Base-by-base conservation (phyloP, 1,140 invertebrate species). In the Amphibalanus amphitrite region DNA sequence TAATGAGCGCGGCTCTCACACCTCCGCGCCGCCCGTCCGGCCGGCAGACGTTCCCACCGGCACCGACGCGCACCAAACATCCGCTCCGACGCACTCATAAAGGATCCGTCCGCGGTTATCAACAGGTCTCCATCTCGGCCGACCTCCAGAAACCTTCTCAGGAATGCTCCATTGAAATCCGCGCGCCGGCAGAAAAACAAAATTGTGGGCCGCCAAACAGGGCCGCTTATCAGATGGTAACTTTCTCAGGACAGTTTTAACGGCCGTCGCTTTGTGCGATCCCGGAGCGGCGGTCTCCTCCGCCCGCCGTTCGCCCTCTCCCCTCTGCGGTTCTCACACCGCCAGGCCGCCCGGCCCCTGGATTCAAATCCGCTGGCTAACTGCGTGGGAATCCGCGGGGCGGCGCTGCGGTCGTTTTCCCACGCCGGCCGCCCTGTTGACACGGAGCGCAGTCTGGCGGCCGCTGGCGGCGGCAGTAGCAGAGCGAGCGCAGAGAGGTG, bases 101-200 rank as follows among this genome's bases (percentile, higher is more conserved):
- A 59, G 17, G 47, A 59, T 59, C 10, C 23, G 47, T 59, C 47
- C 17, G 47, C 47, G 47, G 47, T 59, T 59, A 59, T 59, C 47
- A 59, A 59, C 47, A 59, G 47, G 47, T 59, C 47, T 59, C 47
- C 47, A 59, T 59, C 47, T 59, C 47, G 6, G 13, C 13, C 47
- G 47, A 59, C 47, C 47, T 59, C 47, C 10, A 59, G 47, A 59
- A 59, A 59, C 47, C 47, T 59, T 59, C 47, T 20, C 47, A 59
- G 47, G 47, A 59, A 59, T 59, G 47, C 47, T 59, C 47, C 47
- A 59, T 59, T 59, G 47, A 59, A 59, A 59, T 59, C 47, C 47
- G n/a, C n/a, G n/a, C 38, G 20, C 47, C 20, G 47, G 47, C 47
- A 59, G 47, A 59, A 59, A 59, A 59, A 59, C 47, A 59, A 59